Base-by-base conservation (phyloP, 2,888 invertebrate genomes). In the Polyommatus iphigenia region DNA sequence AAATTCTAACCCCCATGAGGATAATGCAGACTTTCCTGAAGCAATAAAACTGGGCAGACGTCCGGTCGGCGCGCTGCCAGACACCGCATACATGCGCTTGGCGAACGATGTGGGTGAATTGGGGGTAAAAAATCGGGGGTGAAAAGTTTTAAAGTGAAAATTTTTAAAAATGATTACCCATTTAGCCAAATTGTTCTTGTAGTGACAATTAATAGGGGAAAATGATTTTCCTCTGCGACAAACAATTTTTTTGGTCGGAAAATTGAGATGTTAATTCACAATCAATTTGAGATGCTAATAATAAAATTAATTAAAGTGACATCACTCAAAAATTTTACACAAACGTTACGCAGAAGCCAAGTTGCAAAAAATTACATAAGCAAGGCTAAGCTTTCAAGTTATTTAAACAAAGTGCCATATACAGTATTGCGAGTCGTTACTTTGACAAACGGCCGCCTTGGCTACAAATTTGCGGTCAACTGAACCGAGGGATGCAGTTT, bases 381-480 rank as follows among this genome's bases (percentile, higher is more conserved):
- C 67, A 29, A 67, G 67, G 67, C 6, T 67, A 24, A 41, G 46
- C 76, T 36, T 41, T 20, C 41, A 46, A 62, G 59, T 75, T 75
- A 78, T 72, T 78, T 78, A 72, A 62, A 32, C 29, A 67, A 67
- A 67, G 67, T 67, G 18, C 29, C 29, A 67, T 29, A 67, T 67
- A 67, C 15, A 32, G 87, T 89, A 89, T 90, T 90, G 89, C 88
- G 83, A 89, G 90, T 91, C 91, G 92, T 94, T 93, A 94, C 92
- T 93, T 92, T 94, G 94, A 94, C 91, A 91, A 89, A 94, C 87
- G 87, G 85, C 90, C 89, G 88, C 87, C 85, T 87, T 83, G 86
- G 89, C 87, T 85, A 85, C 85, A 87, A 87, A 88, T 90, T 89
- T 93, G 92, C 91, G 93, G 93, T 93, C 92, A 93, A 90, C 90